These are phyloP conservation scores for Empis stercorea DNA, from an alignment of 2,888 invertebrate species.

Conservation along the genomic window DNA sequence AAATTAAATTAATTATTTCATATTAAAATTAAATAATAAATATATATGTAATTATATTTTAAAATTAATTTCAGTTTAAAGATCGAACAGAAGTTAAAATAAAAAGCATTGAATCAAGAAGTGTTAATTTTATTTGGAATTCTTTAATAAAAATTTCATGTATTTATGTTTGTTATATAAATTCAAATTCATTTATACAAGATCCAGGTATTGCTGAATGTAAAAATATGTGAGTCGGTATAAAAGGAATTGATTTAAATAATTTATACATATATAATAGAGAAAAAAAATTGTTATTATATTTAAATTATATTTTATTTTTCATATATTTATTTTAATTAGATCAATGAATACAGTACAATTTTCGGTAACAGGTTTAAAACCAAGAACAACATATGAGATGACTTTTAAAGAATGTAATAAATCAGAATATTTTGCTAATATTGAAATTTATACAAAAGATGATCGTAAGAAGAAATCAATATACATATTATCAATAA, in stretches of 20 bases:
- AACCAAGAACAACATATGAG: constrained; percentile 10
- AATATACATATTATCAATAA: background rate
- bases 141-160: constrained; percentile 7
- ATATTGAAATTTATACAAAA: constrained; percentile 27
- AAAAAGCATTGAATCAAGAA: constrained; percentile 25
- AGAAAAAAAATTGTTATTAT: too few species aligned
- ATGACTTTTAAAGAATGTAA: constrained; percentile 11
- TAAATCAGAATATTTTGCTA: constrained; percentile 15
- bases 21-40: background rate
- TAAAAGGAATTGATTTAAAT: background rate
- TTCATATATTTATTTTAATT: background rate
- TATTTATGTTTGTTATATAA: constrained; percentile 12
- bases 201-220: constrained; percentile 6
- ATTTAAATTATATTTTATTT: background rate
- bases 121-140: constrained; percentile 22
- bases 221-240: constrained; percentile 18
- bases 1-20: background rate
- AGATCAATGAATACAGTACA: too few species aligned
- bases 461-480: constrained; percentile 35
- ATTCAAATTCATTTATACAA: background rate
- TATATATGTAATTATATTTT: background rate
- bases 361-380: constrained; percentile 1
- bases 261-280: too few species aligned
- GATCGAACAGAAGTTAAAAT: constrained; percentile 3
- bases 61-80: constrained; percentile 5